Base-by-base conservation (phyloP, 2,888 invertebrate species). In the Drosophila histrio region DNA sequence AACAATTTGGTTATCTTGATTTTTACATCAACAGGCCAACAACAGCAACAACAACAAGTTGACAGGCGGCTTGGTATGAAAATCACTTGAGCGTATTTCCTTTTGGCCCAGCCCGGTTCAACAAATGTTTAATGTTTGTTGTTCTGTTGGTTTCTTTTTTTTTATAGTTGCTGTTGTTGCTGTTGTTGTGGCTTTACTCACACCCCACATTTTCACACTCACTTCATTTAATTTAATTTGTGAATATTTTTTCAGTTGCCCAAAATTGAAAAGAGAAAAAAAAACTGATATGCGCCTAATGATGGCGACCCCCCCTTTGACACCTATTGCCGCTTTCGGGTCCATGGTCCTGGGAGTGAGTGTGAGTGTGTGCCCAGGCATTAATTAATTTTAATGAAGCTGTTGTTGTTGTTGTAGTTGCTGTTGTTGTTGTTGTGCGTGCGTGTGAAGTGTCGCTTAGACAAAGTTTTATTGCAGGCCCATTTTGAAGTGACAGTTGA, bases 381-480 rank as follows among this genome's bases (percentile, higher is more conserved):
- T 89, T 88, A 89, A 89, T 88, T 89, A 89, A 77, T 84, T 88
- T 86, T 87, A 89, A 89, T 89, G 88, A 87, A 89, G 77, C 75
- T 77, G 88, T 83, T 87, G 79, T 66, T 80, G 77, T 75, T 72
- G 59, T 26, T 58, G 64, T 26, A 64, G 52, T 43, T 63, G 63
- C 38, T 32, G 28, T 21, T 41, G 28, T 57, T 32, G 67, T 41
- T 49, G 13, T 34, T 63, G 58, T 30, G 69, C 70, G 84, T 87
- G 76, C 76, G 86, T 87, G 83, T 79, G 72, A 79, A 81, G 75
- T 81, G 77, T 77, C 74, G 70, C 74, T 77, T 72, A 72, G 74
- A 62, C 62, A 56, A 66, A 69, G 63, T 66, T 68, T 75, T 79
- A 72, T 76, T 56, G 61, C 72, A 28, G 32, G 11, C 44, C 66